Base-by-base conservation (phyloP, 2,888 invertebrate species). In the Clunio marinus region DNA sequence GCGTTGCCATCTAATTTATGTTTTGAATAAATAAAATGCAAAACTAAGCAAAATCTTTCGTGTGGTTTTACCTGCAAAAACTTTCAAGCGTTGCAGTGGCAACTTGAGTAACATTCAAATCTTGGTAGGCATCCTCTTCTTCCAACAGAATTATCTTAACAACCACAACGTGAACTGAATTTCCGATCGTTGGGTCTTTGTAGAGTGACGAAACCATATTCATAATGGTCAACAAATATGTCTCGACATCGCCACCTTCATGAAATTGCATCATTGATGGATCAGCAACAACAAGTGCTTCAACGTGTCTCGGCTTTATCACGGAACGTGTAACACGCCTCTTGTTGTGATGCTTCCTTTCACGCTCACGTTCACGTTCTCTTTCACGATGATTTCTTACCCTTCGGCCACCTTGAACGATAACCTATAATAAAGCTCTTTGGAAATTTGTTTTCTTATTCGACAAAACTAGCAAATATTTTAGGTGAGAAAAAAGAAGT, bases 191-290 rank as follows among this genome's bases (percentile, higher is more conserved):
- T 3, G 93, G 91, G 74, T 92, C 91, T 81, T 88, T 87, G 77
- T 90, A 92, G n/a, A 92, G 79, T 1, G 88, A 84, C 4, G 90
- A 89, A 25, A 88, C 94, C 91, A 94, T 93, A 77, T 94, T 95
- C 92, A 94, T 93, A 72, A 95, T 89, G 65, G 93, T 93, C 66
- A 95, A 82, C 27, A 95, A 84, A 78, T 95, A 94, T 5, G 87
- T 90, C 76, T 91, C 88, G 72, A 93, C 84, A 75, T 90, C 89
- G 73, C 88, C 86, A 73, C 88, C 84, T 73, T 84, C 82, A 79
- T 95, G 93, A 77, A 92, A 93, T 66, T 89, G 86, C 72, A 89
- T 86, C 93, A 94, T 93, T 72, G 88, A 87, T 68, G 86, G 83
- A 80, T 95, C 94, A 37, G 93, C 93, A 65, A 94, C 94, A 66